These are phyloP conservation scores for Drosophila colorata DNA, from an alignment of 2,888 invertebrate species.

Conservation along the genomic window DNA sequence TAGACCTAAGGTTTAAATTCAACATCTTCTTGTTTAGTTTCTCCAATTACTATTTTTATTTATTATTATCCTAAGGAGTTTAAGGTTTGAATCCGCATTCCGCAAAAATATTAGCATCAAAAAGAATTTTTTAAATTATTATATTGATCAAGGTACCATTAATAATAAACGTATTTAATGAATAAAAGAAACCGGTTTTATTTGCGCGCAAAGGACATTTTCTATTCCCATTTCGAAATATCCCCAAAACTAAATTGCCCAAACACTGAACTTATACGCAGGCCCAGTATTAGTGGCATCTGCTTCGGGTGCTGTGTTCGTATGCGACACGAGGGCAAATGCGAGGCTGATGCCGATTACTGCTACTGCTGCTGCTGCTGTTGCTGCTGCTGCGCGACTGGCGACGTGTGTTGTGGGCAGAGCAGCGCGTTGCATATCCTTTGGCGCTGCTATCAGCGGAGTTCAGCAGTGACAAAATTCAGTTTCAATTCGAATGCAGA, in stretches of 20 bases:
- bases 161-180: too few species aligned
- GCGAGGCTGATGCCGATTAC: slow-evolving; percentile 22
- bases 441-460: slow-evolving; percentile 64
- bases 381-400: slow-evolving; percentile 65
- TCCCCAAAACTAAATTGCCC: neutral
- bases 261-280: slow-evolving; percentile 15
- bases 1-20: too few species aligned
- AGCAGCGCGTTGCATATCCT: slow-evolving; percentile 69
- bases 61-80: too few species aligned
- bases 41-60: too few species aligned
- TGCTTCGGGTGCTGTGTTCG: slow-evolving; percentile 6
- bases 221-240: neutral
- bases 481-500: slow-evolving; percentile 83
- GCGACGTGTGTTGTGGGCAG: slow-evolving; percentile 27
- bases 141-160: too few species aligned
- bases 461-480: slow-evolving; percentile 65
- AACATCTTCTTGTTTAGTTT: too few species aligned
- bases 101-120: too few species aligned
- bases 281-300: slow-evolving; percentile 7
- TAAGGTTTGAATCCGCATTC: too few species aligned
- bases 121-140: too few species aligned
- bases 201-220: neutral
- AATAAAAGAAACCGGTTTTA: neutral
- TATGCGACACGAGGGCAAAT: slow-evolving; percentile 6
- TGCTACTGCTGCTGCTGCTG: slow-evolving; percentile 21